Percentiles rank a stretch among this genome's conserved stretches.
Evolutionary conservation across 2,113 vertebrate species (phyloP).

Genomic region (Pituophis catenifer): DNA sequence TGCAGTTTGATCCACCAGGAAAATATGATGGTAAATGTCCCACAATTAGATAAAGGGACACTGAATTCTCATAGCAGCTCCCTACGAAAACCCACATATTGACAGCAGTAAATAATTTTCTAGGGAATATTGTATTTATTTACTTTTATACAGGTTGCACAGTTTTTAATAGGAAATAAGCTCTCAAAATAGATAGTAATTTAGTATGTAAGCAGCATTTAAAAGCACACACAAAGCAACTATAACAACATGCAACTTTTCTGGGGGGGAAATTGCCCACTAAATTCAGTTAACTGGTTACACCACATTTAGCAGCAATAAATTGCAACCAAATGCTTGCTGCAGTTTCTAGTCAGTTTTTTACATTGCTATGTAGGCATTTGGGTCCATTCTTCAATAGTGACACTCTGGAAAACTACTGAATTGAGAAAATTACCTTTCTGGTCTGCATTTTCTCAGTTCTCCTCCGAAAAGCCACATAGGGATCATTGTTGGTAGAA

Average conservation of each 20-base stretch:
- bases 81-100: neutral
- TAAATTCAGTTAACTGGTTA: neutral
- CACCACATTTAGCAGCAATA: neutral
- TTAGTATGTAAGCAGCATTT: neutral
- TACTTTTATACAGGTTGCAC: neutral
- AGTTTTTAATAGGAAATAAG: neutral
- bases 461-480: conserved; percentile 90
- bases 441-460: conserved; percentile 96
- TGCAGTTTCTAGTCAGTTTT: neutral
- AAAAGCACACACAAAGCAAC: neutral
- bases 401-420: neutral
- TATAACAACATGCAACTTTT: neutral
- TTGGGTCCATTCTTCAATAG: neutral
- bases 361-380: neutral
- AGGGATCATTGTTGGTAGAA: conserved; percentile 90
- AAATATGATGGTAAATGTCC: neutral
- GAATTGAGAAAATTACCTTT: conserved; percentile 73
- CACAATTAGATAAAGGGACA: neutral
- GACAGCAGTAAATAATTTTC: neutral
- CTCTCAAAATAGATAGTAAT: too few relatives aligned
- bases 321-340: neutral
- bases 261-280: neutral
- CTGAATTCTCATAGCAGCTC: neutral
- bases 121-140: neutral
- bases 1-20: neutral